Evolutionary conservation across 2,113 vertebrate genomes (phyloP), one percentile per base, ranked within the genome.

Genomic region (Dolichotis patagonum): DNA sequence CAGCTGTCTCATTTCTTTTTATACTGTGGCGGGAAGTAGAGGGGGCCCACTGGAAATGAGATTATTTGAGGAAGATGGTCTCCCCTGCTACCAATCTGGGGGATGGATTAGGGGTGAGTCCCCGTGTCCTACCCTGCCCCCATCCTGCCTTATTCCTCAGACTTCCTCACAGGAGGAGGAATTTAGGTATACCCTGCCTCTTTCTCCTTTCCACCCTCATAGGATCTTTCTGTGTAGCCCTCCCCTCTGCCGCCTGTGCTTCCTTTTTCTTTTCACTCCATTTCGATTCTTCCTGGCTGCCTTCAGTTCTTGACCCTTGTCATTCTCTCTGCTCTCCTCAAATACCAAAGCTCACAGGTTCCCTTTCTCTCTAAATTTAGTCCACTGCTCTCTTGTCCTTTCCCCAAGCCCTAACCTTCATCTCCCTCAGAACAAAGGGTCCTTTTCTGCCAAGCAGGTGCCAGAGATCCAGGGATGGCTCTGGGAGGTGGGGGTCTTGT

Each of bases 1-100:
- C 97, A 97, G 97, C 98, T 97, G 97, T 97, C 97, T 97, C 93
- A 49, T 97, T 98, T 97, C 97, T 94, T 98, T 98, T 98, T 98
- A 96, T 97, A 95, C 93, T 88, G 87, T 7, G 96, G 87, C 94
- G 97, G 94, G 90, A 95, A 96, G 94, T 80, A 17, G 83, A 91
- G 89, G 92, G 85, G 60, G 16, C 16, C 56, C 19, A 10, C 92
- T 96, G 95, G 96, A 95, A 96, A 91, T 28, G 87, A 95, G 87
- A 87, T 91, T 84, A 91, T 96, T 95, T 94, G 95, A 80, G 73
- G 86, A 93, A 65, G 91, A 43, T 41, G 71, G 87, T 91, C 75
- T 91, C 67, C 78, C 78, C 82, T 63, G 88, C 56, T 94, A 43
- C 92, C 93, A 77, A 8, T 32, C 16, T 49, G 82, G 85, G 88